These are phyloP conservation scores for Chascanopsetta lugubris DNA, from an alignment of 2,113 vertebrate genomes.

Conservation along the genomic window DNA sequence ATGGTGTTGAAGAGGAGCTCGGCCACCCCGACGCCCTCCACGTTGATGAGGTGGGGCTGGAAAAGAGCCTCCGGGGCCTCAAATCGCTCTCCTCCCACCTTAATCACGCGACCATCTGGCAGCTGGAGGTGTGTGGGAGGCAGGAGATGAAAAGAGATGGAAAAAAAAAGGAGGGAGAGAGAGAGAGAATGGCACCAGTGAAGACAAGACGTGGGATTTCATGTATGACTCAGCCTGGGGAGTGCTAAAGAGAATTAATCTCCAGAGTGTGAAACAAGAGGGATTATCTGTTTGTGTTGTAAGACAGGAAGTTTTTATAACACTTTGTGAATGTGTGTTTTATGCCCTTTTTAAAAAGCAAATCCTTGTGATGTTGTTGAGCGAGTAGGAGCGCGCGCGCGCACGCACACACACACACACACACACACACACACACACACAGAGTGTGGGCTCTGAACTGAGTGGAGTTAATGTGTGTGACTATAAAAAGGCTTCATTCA, in stretches of 20 bases:
- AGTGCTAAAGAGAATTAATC: constrained; percentile 16
- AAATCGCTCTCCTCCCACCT: constrained; percentile 97
- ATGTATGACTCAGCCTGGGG: constrained; percentile 35
- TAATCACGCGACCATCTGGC: constrained; percentile 97
- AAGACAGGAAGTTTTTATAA: neutral
- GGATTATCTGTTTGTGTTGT: neutral
- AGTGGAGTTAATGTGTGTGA: constrained; percentile 29
- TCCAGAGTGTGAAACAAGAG: constrained; percentile 6
- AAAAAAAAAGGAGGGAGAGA: neutral
- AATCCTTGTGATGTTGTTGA: neutral
- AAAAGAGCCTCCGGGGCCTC: constrained; percentile 98
- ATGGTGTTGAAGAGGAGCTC: constrained; percentile 99
- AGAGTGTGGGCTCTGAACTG: constrained; percentile 14
- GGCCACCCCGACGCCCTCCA: constrained; percentile 97
- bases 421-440: too few relatives aligned
- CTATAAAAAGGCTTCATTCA: constrained; percentile 80
- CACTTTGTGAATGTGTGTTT: neutral
- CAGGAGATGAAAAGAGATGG: constrained; percentile 28
- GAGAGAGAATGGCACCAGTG: constrained; percentile 26
- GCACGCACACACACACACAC: too few relatives aligned
- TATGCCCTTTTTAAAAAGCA: neutral
- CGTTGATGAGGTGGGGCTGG: constrained; percentile 99
- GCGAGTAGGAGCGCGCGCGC: constrained; percentile 11
- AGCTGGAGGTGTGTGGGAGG: constrained; percentile 82
- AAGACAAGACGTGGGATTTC: constrained; percentile 31